A percentile compares a stretch with the other conserved stretches of the same genome.
These are phyloP conservation scores for Progne subis DNA, from an alignment of 2,113 vertebrate genomes.

Conservation along the genomic window DNA sequence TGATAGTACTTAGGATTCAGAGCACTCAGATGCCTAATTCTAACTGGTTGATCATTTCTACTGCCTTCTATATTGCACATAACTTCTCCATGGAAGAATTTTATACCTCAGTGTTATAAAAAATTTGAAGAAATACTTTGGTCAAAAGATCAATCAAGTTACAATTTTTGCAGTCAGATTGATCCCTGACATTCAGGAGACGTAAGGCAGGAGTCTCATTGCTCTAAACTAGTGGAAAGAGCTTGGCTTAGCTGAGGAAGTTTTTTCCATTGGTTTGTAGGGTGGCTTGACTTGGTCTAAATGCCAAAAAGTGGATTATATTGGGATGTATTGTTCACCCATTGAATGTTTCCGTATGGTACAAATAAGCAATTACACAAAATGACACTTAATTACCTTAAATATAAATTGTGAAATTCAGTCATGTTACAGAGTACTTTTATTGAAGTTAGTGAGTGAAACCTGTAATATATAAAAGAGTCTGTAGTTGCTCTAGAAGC, in stretches of 20 bases:
- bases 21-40: neutral
- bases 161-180: neutral
- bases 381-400: neutral
- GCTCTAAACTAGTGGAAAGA: neutral
- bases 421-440: neutral
- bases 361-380: neutral
- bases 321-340: neutral
- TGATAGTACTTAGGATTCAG: neutral
- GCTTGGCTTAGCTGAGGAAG: neutral
- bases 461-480: neutral
- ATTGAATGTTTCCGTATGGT: neutral
- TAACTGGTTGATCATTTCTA: neutral
- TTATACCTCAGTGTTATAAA: neutral
- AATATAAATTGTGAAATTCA: neutral
- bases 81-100: neutral
- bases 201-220: neutral
- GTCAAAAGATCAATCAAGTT: neutral
- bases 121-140: neutral
- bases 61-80: neutral
- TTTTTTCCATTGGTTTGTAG: neutral
- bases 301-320: neutral
- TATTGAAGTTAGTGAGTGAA: neutral
- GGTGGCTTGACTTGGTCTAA: neutral
- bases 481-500: neutral
- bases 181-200: neutral